Evolutionary conservation across 53 echinoderm and acorn worm species (phyloP).

Genomic region (Holothuria scabra): DNA sequence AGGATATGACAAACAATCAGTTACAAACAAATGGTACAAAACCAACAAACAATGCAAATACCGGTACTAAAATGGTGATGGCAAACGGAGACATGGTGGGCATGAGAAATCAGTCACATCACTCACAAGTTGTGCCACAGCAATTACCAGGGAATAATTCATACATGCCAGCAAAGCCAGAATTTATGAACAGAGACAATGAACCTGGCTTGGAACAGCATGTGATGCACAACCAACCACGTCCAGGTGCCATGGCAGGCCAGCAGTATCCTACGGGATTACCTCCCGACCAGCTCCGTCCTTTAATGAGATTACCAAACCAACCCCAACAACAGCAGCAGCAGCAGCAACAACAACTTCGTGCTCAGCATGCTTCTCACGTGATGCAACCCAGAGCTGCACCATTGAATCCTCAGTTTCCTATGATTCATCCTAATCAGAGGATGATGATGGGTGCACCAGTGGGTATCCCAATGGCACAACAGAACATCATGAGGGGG

Average conservation of each 20-base stretch:
- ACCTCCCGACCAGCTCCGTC: slow-evolving; percentile 11
- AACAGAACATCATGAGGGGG: slow-evolving; percentile 63
- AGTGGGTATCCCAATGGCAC: slow-evolving; percentile 40
- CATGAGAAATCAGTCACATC: not conserved
- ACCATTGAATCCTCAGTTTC: slow-evolving; percentile 15
- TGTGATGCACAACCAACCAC: not conserved
- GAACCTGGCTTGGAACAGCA: slow-evolving; percentile 6
- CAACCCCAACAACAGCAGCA: slow-evolving; percentile 48
- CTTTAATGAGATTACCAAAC: slow-evolving; percentile 32
- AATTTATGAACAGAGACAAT: slow-evolving; percentile 5
- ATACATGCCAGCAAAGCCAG: not conserved
- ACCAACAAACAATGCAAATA: slow-evolving; percentile 3
- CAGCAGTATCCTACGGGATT: not conserved
- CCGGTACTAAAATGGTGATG: not conserved
- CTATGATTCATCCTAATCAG: slow-evolving; percentile 22
- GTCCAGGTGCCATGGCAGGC: not conserved
- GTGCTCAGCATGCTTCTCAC: slow-evolving; percentile 38
- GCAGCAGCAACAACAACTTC: slow-evolving; percentile 58
- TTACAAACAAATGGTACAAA: not conserved
- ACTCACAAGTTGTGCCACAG: not conserved
- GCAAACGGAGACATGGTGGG: slow-evolving; percentile 26
- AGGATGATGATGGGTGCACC: slow-evolving; percentile 27
- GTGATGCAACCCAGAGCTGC: slow-evolving; percentile 26
- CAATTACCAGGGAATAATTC: not conserved
- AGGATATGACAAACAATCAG: not conserved